A percentile compares a stretch with the other conserved stretches of the same genome.
Evolutionary conservation across 2,113 vertebrate species (phyloP).

Genomic region (Pogona vitticeps): DNA sequence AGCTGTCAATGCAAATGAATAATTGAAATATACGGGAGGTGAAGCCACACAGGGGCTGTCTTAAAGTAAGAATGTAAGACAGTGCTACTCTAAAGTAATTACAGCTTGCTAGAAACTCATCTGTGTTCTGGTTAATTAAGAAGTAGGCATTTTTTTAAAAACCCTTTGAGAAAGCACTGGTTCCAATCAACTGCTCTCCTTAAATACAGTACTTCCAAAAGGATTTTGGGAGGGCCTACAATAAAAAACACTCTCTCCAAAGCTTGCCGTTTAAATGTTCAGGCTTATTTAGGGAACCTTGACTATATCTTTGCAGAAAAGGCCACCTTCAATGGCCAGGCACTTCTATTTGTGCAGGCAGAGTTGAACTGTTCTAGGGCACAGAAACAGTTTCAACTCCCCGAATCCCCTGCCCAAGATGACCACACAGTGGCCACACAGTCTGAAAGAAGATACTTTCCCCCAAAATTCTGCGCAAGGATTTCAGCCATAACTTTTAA

Average conservation of each 20-base stretch:
- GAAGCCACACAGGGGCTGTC: neutral
- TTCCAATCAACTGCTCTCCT: neutral
- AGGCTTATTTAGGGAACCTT: neutral
- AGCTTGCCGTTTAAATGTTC: neutral
- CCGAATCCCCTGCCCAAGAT: neutral
- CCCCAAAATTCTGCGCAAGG: too few relatives aligned
- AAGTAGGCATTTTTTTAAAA: neutral
- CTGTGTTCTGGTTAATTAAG: constrained; percentile 21
- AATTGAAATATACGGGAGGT: neutral
- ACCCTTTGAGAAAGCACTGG: neutral
- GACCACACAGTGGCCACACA: neutral
- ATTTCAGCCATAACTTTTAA: neutral
- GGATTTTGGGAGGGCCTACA: neutral
- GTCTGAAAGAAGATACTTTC: neutral
- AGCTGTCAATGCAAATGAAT: neutral
- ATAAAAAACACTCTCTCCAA: neutral
- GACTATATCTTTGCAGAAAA: neutral
- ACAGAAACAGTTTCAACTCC: neutral
- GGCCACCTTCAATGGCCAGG: neutral
- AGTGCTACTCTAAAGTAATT: constrained; percentile 2
- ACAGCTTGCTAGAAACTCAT: neutral
- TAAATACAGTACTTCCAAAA: neutral
- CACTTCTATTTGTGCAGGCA: neutral
- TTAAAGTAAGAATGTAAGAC: constrained; percentile 4
- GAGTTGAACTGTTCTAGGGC: too few relatives aligned